Base-by-base conservation (phyloP, 2,797 vertebrate genomes). In the Falco biarmicus region DNA sequence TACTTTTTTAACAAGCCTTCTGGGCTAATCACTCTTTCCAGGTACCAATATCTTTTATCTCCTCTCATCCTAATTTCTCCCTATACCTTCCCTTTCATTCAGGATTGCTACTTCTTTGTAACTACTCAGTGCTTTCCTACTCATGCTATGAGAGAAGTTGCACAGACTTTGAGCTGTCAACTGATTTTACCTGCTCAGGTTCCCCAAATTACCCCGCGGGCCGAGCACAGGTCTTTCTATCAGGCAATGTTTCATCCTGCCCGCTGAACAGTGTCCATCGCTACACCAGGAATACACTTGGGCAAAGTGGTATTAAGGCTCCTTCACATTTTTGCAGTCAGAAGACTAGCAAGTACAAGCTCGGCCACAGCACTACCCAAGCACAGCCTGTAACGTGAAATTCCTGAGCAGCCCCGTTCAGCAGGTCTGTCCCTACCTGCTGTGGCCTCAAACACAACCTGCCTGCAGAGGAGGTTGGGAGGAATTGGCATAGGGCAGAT, bases 351-450 rank as follows among this genome's bases (percentile, higher is more conserved):
- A 37, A 71, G 29, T 25, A 15, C 26, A 19, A 21, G 29, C 17
- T 34, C 25, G 45, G 37, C 25, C 39, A 26, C 9, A 32, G 50
- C 6, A 13, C 29, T 34, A 7, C 11, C 21, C 37, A 28, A 41
- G 34, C 26, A 47, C 53, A 61, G 16, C 2, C 0, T 10, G n/a
- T 8, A 28, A 22, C 0, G 2, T 5, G 29, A 24, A 61, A 32
- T 32, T 64, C 37, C 59, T 20, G 43, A 50, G 6, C 54, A 50
- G 53, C 21, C 18, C 41, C 59, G 5, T 19, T 28, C 22, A 11
- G 43, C 8, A 47, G 32, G 24, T 41, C 47, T 28, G 18, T 11
- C 43, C 25, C 60, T 32, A 25, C 48, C 84, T 73, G 43, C n/a
- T 25, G 2, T 6, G 7, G 47, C 26, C 54, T 65, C 54, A 31